phyloP scores from a whole-genome alignment of 2,888 invertebrate genomes.

The Parnassius glacialis region DNA sequence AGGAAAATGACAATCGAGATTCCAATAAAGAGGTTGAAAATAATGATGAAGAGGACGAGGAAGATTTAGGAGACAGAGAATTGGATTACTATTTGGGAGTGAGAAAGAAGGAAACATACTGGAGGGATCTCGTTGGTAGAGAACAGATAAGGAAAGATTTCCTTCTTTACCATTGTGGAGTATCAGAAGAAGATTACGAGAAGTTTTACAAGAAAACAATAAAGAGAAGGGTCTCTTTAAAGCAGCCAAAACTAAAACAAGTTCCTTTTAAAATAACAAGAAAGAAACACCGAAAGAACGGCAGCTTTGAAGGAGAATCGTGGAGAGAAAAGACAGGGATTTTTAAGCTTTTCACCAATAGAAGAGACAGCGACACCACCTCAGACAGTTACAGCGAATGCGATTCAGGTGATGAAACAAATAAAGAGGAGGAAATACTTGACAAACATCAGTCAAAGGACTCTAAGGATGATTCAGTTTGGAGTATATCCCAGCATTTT shows the following conservation, averaged over 20 bases:
- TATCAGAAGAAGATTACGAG: conserved; percentile 68
- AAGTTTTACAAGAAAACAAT: conserved; percentile 47
- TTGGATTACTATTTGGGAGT: conserved; percentile 71
- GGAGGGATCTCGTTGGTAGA: conserved; percentile 65
- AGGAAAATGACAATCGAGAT: conserved; percentile 32
- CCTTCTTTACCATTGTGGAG: conserved; percentile 66
- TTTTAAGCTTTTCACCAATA: conserved; percentile 63
- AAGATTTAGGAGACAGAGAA: conserved; percentile 62
- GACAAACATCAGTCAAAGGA: conserved; percentile 22
- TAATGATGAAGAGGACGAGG: conserved; percentile 42
- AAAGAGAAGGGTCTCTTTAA: conserved; percentile 43
- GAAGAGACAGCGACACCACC: conserved; percentile 64
- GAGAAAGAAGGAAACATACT: conserved; percentile 61
- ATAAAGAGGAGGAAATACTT: conserved; percentile 25
- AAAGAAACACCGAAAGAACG: conserved; percentile 48
- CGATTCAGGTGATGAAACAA: conserved; percentile 47
- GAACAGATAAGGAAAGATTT: conserved; percentile 72
- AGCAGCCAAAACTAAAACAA: conserved; percentile 62
- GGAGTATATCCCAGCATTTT: conserved; percentile 40
- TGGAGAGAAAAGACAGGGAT: conserved; percentile 66
- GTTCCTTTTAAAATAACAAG: conserved; percentile 72
- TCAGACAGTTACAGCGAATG: conserved; percentile 75
- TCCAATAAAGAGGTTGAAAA: conserved; percentile 32
- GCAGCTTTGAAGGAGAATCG: conserved; percentile 53
- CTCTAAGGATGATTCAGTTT: conserved; percentile 33